Evolutionary conservation across 2,888 invertebrate genomes (phyloP).

Genomic region (Philopedon plagiatum): DNA sequence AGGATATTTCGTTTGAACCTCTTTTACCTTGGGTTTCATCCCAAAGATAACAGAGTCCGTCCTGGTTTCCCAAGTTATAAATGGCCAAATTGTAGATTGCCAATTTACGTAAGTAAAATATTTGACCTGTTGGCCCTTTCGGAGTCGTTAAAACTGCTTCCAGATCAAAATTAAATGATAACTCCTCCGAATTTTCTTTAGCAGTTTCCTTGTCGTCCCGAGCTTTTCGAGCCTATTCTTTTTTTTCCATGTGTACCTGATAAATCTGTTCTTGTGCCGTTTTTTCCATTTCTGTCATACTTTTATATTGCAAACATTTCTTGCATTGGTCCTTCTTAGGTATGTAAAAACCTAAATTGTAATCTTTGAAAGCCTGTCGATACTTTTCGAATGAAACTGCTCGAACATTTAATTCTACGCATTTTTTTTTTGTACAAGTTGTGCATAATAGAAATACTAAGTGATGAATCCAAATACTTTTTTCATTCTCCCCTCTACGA

Average conservation of each 20-base stretch:
- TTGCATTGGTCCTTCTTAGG: conserved; percentile 3
- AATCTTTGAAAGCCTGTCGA: conserved; percentile 37
- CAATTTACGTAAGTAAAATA: too few relatives aligned
- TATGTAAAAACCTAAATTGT: conserved; percentile 51
- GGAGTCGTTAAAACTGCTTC: conserved; percentile 55
- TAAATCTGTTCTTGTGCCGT: background rate
- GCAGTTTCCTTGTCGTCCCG: conserved; percentile 56
- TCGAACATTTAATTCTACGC: too few relatives aligned
- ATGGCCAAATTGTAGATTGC: conserved; percentile 17
- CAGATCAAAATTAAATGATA: too few relatives aligned
- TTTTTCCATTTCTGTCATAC: too few relatives aligned
- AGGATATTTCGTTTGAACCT: conserved; percentile 56
- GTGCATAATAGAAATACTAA: too few relatives aligned
- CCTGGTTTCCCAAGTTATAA: conserved; percentile 21
- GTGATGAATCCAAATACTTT: too few relatives aligned
- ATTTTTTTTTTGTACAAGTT: too few relatives aligned
- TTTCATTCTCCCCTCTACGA: too few relatives aligned
- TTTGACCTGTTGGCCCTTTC: too few relatives aligned
- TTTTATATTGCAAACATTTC: background rate
- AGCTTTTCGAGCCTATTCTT: conserved; percentile 37
- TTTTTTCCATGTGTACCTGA: conserved; percentile 32
- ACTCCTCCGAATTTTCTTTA: conserved; percentile 44
- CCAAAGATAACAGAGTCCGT: conserved; percentile 15
- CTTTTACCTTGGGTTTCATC: conserved; percentile 48
- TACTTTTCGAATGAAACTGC: conserved; percentile 49